Evolutionary conservation across 2,888 invertebrate genomes (phyloP).

Genomic region (Syrista parreyssii): DNA sequence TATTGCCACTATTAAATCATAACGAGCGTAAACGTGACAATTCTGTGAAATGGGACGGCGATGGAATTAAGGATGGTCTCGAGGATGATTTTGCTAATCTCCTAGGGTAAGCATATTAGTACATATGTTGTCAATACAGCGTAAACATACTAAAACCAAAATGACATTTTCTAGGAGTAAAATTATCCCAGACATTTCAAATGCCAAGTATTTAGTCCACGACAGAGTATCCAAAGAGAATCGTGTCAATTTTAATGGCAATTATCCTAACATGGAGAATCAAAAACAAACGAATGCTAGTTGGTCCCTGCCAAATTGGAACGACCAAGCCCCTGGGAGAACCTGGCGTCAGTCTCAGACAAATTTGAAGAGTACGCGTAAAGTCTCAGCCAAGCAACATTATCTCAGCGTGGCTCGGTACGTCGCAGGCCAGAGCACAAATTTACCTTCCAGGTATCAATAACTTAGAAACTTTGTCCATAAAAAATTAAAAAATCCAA

Average conservation of each 20-base stretch:
- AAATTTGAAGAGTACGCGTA: conserved; percentile 58
- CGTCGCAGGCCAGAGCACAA: conserved; percentile 75
- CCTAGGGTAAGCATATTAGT: conserved; percentile 72
- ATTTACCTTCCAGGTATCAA: conserved; percentile 55
- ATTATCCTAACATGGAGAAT: conserved; percentile 55
- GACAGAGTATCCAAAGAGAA: conserved; percentile 66
- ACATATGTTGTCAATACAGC: background rate
- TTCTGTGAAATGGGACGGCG: conserved; percentile 48
- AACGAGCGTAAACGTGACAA: conserved; percentile 56
- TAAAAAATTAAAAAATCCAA: background rate
- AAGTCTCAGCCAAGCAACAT: conserved; percentile 75
- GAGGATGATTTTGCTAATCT: conserved; percentile 79
- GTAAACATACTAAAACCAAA: conserved; percentile 23
- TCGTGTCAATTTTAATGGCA: conserved; percentile 67
- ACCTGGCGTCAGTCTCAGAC: conserved; percentile 47
- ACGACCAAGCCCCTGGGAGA: conserved; percentile 45
- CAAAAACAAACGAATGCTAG: conserved; percentile 51
- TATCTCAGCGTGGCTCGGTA: conserved; percentile 84
- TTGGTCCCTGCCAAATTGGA: conserved; percentile 58
- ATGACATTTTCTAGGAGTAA: conserved; percentile 47
- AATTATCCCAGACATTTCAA: conserved; percentile 51
- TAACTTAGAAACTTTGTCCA: conserved; percentile 19
- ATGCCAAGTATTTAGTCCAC: conserved; percentile 46
- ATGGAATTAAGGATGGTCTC: background rate
- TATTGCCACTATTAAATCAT: conserved; percentile 61